Conservation (phyloP, 2,797 vertebrate genomes). For the Heteromormyrus szaboi region DNA sequence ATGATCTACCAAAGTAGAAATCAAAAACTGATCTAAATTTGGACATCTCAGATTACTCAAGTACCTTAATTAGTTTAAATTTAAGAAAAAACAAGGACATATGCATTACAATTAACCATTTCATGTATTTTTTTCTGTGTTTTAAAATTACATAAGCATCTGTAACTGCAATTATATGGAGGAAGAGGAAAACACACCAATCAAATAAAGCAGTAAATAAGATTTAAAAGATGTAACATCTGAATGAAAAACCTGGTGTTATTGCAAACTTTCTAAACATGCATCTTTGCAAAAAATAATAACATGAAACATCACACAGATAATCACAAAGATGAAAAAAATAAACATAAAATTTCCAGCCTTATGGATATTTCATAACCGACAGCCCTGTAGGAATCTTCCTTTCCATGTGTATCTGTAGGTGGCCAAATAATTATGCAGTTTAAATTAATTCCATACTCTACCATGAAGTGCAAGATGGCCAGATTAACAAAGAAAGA, state of each 20-base stretch:
- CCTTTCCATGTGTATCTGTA: not conserved
- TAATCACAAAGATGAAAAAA: not conserved
- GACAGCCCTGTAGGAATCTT: not conserved
- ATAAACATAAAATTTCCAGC: slow-evolving; percentile 6
- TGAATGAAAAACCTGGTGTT: not conserved
- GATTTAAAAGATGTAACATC: not conserved
- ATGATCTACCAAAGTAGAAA: not conserved
- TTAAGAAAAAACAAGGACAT: not conserved
- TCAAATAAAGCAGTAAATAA: not conserved
- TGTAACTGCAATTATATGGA: not conserved
- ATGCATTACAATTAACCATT: not conserved
- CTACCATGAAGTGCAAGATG: not conserved
- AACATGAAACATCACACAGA: slow-evolving; percentile 46
- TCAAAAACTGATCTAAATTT: not conserved
- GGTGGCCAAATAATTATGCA: not conserved
- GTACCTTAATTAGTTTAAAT: not conserved
- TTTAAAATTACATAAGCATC: not conserved
- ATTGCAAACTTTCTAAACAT: not conserved
- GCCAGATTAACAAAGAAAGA: not conserved
- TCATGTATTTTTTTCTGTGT: not conserved
- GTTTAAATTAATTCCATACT: not conserved
- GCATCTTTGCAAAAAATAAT: slow-evolving; percentile 14
- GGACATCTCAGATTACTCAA: not conserved
- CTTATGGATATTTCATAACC: slow-evolving; percentile 27
- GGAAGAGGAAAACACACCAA: not conserved